These are phyloP conservation scores for Heliconius nattereri DNA, from an alignment of 1,140 invertebrate species.

Conservation along the genomic window DNA sequence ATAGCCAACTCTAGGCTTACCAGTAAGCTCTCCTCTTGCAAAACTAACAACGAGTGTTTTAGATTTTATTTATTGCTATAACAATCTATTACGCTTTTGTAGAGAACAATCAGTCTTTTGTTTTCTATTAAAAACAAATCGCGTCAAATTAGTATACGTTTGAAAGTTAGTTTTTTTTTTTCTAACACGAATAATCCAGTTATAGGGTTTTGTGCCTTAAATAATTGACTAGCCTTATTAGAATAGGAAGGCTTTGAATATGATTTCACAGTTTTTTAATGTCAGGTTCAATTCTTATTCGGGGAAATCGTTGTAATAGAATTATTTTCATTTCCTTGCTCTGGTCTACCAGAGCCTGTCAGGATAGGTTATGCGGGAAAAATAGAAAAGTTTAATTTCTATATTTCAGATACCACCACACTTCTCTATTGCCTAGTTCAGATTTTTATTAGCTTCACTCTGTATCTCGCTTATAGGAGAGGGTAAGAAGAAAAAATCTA, in stretches of 20 bases:
- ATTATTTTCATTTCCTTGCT: no score
- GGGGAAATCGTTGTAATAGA: no score
- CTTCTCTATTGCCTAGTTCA: no score
- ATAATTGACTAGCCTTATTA: neutral
- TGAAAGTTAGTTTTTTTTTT: constrained; percentile 20
- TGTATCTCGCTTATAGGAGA: no score
- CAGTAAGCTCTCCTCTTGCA: neutral
- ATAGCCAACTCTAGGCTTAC: neutral
- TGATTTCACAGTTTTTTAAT: neutral
- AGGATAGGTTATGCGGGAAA: no score
- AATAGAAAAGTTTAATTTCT: no score
- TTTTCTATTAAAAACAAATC: constrained; percentile 28
- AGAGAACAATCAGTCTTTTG: constrained; percentile 19
- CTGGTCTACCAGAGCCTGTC: no score
- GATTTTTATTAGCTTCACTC: no score
- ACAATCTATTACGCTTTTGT: constrained; percentile 13
- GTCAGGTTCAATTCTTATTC: no score
- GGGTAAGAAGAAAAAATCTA: no score
- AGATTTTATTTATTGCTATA: neutral
- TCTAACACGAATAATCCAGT: constrained; percentile 6
- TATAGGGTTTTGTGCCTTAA: neutral
- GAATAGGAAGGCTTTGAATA: neutral
- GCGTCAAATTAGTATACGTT: constrained; percentile 16
- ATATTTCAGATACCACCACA: no score
- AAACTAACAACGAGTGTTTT: neutral